Evolutionary conservation across 2,113 vertebrate genomes (phyloP).

Genomic region (Elephas maximus): DNA sequence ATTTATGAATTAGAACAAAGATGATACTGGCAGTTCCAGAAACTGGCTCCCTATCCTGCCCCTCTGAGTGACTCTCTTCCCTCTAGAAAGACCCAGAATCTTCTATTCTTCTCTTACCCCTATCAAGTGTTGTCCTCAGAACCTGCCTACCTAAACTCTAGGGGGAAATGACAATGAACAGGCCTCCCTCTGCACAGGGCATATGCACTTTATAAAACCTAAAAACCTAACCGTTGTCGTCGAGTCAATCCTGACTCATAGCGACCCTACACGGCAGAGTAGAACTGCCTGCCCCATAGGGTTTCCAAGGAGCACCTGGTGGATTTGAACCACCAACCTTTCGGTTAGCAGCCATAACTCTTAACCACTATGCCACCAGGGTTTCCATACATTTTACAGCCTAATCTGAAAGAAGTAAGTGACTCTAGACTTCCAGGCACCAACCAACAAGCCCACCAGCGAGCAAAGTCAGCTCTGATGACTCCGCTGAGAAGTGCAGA

Average conservation of each 20-base stretch:
- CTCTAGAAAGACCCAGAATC: not conserved
- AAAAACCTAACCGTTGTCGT: no score
- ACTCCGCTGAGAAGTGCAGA: not conserved
- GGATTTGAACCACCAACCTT: no score
- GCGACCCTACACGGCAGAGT: no score
- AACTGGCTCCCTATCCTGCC: not conserved
- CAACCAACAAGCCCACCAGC: rapidly evolving
- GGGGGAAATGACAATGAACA: not conserved
- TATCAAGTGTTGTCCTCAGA: not conserved
- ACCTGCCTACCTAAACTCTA: not conserved
- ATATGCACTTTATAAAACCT: no score
- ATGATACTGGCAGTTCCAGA: not conserved
- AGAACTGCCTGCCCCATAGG: no score
- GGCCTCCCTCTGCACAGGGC: not conserved
- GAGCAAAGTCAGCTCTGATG: not conserved
- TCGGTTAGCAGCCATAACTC: no score
- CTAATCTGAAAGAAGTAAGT: not conserved
- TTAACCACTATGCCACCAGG: no score
- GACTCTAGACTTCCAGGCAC: not conserved
- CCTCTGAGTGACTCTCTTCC: not conserved
- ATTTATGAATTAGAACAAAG: not conserved
- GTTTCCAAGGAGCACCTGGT: no score
- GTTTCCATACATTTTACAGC: not conserved
- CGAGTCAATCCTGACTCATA: no score
- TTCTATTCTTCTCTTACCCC: not conserved